phyloP scores from a whole-genome alignment of 2,113 vertebrate species.

The Lophius piscatorius region DNA sequence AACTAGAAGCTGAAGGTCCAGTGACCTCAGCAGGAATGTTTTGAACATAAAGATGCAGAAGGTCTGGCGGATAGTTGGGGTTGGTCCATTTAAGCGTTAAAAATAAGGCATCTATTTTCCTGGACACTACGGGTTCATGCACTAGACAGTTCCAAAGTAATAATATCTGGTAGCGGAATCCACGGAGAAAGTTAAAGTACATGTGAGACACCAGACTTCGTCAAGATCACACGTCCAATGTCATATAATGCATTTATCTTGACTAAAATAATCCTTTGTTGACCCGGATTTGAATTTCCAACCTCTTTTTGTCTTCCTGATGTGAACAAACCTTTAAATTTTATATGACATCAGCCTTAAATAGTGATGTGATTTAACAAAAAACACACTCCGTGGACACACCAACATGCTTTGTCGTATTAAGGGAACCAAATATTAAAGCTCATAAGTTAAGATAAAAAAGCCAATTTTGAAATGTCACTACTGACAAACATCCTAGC shows the following conservation, averaged over 20 bases:
- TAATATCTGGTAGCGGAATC: too few relatives aligned
- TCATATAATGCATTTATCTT: constrained; percentile 21
- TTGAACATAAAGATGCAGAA: too few relatives aligned
- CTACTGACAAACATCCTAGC: not conserved
- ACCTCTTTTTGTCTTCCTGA: not conserved
- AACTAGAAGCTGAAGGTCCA: too few relatives aligned
- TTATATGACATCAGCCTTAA: constrained; percentile 8
- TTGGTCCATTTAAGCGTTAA: too few relatives aligned
- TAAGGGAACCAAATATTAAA: not conserved
- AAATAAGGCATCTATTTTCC: too few relatives aligned
- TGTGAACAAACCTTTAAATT: constrained; percentile 17
- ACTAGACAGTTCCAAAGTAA: too few relatives aligned
- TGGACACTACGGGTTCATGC: too few relatives aligned
- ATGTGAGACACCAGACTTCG: not conserved
- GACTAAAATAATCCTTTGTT: constrained; percentile 16
- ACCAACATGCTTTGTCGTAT: not conserved
- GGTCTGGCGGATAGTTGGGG: too few relatives aligned
- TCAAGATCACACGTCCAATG: constrained; percentile 12
- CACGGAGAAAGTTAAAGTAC: too few relatives aligned
- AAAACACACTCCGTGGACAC: not conserved
- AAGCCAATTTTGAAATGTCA: not conserved
- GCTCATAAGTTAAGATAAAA: not conserved
- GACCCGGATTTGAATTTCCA: constrained; percentile 18
- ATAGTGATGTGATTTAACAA: constrained; percentile 1
- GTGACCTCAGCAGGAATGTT: too few relatives aligned